Evolutionary conservation across 2,797 vertebrate species (phyloP).

Genomic region (Eulemur albifrons): DNA sequence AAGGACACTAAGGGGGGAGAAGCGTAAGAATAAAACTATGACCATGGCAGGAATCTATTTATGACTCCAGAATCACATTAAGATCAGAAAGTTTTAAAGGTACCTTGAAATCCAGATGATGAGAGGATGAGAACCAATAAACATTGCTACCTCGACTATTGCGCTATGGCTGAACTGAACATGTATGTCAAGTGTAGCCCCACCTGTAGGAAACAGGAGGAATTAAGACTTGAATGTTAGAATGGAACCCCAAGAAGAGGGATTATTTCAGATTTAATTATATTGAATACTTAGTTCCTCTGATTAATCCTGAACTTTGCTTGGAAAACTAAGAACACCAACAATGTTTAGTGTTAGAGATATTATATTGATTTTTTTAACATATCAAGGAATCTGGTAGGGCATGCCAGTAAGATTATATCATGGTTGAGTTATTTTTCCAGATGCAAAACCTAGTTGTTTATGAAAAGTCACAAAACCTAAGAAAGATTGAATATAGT

Average conservation of each 20-base stretch:
- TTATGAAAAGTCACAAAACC: constrained; percentile 39
- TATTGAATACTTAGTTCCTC: background rate
- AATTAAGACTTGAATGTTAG: background rate
- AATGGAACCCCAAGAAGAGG: background rate
- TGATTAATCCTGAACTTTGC: background rate
- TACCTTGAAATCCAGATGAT: background rate
- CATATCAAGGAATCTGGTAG: background rate
- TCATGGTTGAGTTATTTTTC: background rate
- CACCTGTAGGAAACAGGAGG: background rate
- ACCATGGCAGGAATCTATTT: background rate
- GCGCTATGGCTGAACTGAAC: background rate
- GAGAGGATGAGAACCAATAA: background rate
- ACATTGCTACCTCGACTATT: background rate
- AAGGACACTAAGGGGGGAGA: background rate
- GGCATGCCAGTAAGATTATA: background rate
- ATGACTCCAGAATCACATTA: background rate
- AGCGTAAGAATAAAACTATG: background rate
- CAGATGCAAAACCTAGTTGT: background rate
- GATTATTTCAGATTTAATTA: background rate
- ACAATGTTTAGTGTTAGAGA: background rate
- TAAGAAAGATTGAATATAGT: constrained; percentile 25
- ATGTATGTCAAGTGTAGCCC: background rate
- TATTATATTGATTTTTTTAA: constrained; percentile 18
- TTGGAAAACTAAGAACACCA: background rate
- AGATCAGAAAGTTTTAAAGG: background rate